Conservation (phyloP, 2,888 invertebrate genomes). For the Lasioglossum villosulum region DNA sequence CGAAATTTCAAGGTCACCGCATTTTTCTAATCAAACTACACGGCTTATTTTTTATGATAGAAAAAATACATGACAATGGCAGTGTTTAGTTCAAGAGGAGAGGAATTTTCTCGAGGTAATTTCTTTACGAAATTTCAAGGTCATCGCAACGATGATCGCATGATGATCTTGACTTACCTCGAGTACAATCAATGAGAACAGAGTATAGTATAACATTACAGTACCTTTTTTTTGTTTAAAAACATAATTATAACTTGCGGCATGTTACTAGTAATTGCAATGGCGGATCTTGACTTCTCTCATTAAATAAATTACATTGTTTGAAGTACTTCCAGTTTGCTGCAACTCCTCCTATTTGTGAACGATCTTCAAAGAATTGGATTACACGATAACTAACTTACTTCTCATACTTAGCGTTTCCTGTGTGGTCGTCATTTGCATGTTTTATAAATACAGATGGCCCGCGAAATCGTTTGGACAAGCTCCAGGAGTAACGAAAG, state of each 20-base stretch:
- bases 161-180: neutral
- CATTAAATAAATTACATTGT: neutral
- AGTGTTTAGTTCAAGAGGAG: too few relatives aligned
- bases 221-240: neutral
- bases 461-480: constrained; percentile 25
- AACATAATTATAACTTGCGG: neutral
- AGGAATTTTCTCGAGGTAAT: neutral
- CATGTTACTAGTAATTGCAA: neutral
- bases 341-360: neutral
- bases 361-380: neutral
- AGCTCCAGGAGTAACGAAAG: neutral
- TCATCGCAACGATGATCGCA: too few relatives aligned
- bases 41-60: neutral
- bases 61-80: neutral
- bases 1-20: neutral
- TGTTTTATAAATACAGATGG: constrained; percentile 62
- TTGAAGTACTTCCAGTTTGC: neutral
- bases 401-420: neutral
- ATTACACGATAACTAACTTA: neutral
- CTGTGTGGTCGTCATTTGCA: neutral
- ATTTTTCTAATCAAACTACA: too few relatives aligned
- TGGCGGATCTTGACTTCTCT: neutral
- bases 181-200: neutral
- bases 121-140: too few relatives aligned
- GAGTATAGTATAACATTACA: neutral